phyloP scores from a whole-genome alignment of 1,140 invertebrate genomes.

The Reticulitermes speratus region DNA sequence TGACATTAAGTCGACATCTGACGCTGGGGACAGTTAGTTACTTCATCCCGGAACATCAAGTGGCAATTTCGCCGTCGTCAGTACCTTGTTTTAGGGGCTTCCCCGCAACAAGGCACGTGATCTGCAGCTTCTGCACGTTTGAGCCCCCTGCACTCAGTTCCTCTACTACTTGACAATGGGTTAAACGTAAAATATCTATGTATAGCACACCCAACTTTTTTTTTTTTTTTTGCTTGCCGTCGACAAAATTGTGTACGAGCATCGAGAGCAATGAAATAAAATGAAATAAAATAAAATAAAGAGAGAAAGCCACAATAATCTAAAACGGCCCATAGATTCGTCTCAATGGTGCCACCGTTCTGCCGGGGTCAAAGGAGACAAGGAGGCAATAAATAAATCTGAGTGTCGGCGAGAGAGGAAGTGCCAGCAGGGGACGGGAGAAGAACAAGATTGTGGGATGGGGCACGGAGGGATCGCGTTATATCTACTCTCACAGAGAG shows the following conservation, averaged over 20 bases:
- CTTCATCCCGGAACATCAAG: not conserved
- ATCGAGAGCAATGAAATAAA: not conserved
- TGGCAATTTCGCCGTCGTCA: not conserved
- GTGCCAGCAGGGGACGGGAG: slow-evolving; percentile 2
- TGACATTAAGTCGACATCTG: too few species aligned
- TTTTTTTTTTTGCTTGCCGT: not conserved
- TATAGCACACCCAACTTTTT: not conserved
- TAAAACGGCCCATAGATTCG: slow-evolving; percentile 31
- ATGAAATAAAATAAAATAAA: slow-evolving; percentile 12
- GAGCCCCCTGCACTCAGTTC: not conserved
- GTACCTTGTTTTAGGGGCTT: not conserved
- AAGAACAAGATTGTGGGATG: not conserved
- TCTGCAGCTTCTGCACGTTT: not conserved
- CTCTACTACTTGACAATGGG: not conserved
- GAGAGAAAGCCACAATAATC: slow-evolving; percentile 30
- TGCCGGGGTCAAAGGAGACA: slow-evolving; percentile 23
- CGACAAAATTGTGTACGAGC: slow-evolving; percentile 5
- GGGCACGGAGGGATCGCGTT: not conserved
- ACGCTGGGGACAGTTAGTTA: too few species aligned
- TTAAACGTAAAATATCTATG: slow-evolving; percentile 7
- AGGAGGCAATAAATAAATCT: slow-evolving; percentile 30
- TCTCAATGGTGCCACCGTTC: slow-evolving; percentile 31
- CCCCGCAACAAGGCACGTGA: not conserved
- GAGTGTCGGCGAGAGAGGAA: not conserved
- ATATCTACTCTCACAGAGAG: not conserved